Percentiles rank a stretch among this genome's conserved stretches.
phyloP scores from a whole-genome alignment of 2,888 invertebrate genomes.

The Euplexia lucipara region DNA sequence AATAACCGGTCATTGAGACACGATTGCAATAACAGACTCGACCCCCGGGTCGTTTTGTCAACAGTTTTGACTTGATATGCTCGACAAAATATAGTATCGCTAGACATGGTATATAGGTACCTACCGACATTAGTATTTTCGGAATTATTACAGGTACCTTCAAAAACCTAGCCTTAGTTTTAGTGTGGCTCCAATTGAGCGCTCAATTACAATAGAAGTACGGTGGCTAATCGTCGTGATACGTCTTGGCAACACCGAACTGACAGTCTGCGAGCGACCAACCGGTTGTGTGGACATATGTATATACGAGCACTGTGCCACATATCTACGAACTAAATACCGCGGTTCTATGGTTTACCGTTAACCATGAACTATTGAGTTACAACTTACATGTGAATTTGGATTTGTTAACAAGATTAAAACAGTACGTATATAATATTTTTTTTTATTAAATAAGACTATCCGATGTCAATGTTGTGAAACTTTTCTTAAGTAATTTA shows the following conservation, averaged over 20 bases:
- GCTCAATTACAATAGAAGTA: constrained; percentile 22
- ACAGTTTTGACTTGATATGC: not conserved
- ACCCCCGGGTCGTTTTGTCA: too few species aligned
- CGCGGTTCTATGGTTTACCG: constrained; percentile 56
- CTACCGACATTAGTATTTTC: not conserved
- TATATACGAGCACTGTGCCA: constrained; percentile 25
- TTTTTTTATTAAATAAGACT: not conserved
- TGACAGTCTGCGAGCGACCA: constrained; percentile 52
- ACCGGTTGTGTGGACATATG: constrained; percentile 55
- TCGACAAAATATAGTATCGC: too few species aligned
- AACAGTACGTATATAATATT: constrained; percentile 48
- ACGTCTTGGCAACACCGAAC: constrained; percentile 56
- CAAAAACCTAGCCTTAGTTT: constrained; percentile 4
- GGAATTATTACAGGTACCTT: not conserved
- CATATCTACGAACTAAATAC: constrained; percentile 47
- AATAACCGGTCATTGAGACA: too few species aligned
- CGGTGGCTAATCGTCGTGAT: constrained; percentile 27
- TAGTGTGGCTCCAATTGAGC: constrained; percentile 29
- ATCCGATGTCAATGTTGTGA: not conserved
- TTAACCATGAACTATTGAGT: constrained; percentile 54
- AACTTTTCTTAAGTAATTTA: constrained; percentile 9
- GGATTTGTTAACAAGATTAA: constrained; percentile 45
- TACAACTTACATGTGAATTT: constrained; percentile 43
- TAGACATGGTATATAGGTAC: not conserved
- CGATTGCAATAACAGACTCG: too few species aligned